A percentile compares a stretch with the other conserved stretches of the same genome.
These are phyloP conservation scores for Taxidea taxus DNA, from an alignment of 2,113 vertebrate species.

Conservation along the genomic window DNA sequence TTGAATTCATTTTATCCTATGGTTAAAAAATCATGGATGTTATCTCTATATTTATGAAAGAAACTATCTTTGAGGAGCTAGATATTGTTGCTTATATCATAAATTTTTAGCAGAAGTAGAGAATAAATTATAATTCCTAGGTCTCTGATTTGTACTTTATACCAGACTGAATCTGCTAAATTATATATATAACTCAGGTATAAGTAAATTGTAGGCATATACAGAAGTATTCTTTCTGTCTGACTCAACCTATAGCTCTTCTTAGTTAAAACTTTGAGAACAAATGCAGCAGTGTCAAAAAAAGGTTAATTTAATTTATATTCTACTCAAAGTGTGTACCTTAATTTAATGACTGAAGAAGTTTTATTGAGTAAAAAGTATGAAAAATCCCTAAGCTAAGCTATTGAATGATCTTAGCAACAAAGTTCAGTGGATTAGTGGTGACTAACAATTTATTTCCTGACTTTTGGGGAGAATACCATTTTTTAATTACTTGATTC, in stretches of 20 bases:
- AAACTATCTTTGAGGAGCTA: background rate
- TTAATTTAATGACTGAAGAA: conserved; percentile 66
- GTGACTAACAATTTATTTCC: conserved; percentile 42
- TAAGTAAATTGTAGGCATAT: background rate
- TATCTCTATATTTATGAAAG: background rate
- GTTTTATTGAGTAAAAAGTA: conserved; percentile 56
- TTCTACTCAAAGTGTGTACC: conserved; percentile 47
- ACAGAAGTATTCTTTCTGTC: background rate
- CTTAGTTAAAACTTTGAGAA: conserved; percentile 34
- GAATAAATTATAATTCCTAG: background rate
- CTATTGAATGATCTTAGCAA: conserved; percentile 45
- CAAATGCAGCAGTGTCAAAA: background rate
- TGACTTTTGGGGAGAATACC: conserved; percentile 47
- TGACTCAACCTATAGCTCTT: background rate
- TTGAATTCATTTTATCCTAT: background rate
- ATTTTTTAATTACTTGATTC: conserved; percentile 51
- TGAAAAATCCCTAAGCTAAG: conserved; percentile 49
- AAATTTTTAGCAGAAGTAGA: background rate
- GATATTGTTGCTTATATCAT: background rate
- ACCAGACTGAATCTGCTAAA: background rate
- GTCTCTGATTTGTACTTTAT: background rate
- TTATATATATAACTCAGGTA: background rate
- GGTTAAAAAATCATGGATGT: background rate
- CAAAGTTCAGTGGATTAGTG: conserved; percentile 41
- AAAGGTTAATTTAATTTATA: conserved; percentile 55